Evolutionary conservation across 1,140 invertebrate species (phyloP), one percentile per base, ranked within the genome.

Genomic region (Hydropsyche tenuis): DNA sequence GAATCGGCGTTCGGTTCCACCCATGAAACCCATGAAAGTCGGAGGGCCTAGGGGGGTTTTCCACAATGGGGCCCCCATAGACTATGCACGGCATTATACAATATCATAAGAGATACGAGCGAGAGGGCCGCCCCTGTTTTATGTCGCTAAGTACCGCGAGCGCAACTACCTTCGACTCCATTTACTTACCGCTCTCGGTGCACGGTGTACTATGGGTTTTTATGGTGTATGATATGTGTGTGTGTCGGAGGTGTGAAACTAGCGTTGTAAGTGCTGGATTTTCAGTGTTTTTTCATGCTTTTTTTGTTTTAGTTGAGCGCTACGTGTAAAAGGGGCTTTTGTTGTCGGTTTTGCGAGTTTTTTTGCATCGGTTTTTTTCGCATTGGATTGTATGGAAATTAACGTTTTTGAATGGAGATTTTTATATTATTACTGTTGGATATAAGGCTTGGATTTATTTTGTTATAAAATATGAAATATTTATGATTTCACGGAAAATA

Each of bases 1-100:
- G 70, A 75, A 69, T 72, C 42, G 68, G 46, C 70, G 53, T 73
- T 75, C 71, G 66, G 64, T 72, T 69, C 74, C 45, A 68, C 20
- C 51, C 12, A 37, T 37, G 9, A 4, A 37, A 4, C 3, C 30
- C 3, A 9, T 69, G n/a, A 3, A 25, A 6, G 1, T 6, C 1
- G 43, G 25, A 16, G 43, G 42, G 45, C 11, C 3, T 37, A 37
- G 23, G 20, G 20, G 56, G 7, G 65, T 70, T 11, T 18, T 43
- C 16, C 22, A 70, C 69, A 70, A 70, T 70, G 42, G 53, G 3
- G 9, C 30, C 69, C 42, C 69, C 60, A 16, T 20, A 68, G 11
- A 12, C 65, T 27, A 37, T 64, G 37, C 25, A 64, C 25, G 18
- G 30, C 23, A 64, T 48, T 48, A 12, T 48, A 48, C 11, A 48